Conservation (phyloP, 2,888 invertebrate genomes). For the Rotaria socialis region DNA sequence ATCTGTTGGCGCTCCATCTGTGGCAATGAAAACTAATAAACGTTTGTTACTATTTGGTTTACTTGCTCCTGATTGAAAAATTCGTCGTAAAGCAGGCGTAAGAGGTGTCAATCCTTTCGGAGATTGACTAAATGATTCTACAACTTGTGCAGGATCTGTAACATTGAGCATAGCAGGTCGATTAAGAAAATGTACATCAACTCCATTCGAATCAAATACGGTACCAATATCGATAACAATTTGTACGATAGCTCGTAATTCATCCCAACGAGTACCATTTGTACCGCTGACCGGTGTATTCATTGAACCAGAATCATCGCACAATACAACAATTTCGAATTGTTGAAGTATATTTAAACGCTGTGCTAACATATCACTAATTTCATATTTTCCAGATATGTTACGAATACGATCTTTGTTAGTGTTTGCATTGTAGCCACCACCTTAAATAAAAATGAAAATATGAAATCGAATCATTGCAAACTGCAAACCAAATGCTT, state of each 20-base stretch:
- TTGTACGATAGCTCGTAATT: conserved; percentile 36
- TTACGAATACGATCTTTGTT: neutral
- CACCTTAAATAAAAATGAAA: too few species aligned
- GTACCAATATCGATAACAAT: conserved; percentile 42
- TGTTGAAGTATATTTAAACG: conserved; percentile 32
- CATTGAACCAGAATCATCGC: conserved; percentile 45
- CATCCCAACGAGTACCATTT: conserved; percentile 38
- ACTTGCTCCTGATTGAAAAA: neutral
- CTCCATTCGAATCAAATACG: conserved; percentile 40
- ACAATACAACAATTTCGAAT: conserved; percentile 39
- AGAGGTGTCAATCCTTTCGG: conserved; percentile 42
- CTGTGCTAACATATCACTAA: neutral
- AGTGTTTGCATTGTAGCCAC: too few species aligned
- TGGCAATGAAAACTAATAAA: conserved; percentile 38
- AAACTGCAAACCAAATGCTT: too few species aligned
- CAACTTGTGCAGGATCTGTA: neutral
- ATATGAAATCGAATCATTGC: too few species aligned
- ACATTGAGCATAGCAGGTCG: conserved; percentile 11
- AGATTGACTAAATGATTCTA: conserved; percentile 35
- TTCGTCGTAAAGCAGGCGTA: neutral
- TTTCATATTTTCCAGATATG: conserved; percentile 41
- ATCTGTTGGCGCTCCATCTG: conserved; percentile 42
- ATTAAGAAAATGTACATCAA: conserved; percentile 42
- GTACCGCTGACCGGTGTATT: conserved; percentile 27
- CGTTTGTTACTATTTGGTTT: conserved; percentile 3